Base-by-base conservation (phyloP, 2,797 vertebrate species). In the Notolepis coatsorum region DNA sequence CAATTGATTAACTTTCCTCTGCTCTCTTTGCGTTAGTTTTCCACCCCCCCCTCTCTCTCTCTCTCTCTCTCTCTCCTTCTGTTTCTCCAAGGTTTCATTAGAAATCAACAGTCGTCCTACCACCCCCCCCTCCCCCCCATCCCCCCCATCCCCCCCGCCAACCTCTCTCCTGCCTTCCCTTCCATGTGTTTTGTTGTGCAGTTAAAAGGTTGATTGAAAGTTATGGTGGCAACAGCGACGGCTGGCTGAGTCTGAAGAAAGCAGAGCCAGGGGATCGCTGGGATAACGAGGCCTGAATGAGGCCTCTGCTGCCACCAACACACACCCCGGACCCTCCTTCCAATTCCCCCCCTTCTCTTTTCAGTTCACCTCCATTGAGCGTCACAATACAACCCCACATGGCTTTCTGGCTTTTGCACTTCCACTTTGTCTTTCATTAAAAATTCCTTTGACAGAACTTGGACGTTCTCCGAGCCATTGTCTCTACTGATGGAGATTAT, bases 191-290 rank as follows among this genome's bases (percentile, higher is more conserved):
- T 90, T 68, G 80, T 84, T 90, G 85, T 85, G 79, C 82, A 91
- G 85, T 85, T 90, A 90, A 94, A 93, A 88, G 90, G 89, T 90
- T 91, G 91, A 94, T 93, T 93, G 91, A 94, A 93, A 91, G 89
- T 92, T 91, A 86, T 92, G 91, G 88, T 92, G 92, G 92, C 93
- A 93, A 90, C 85, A 89, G 89, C 76, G 84, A 91, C 89, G 93
- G 90, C 92, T 94, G 93, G 92, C 90, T 91, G 91, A 80, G 73
- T 81, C 84, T 77, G 70, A 90, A 87, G 90, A 93, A 92, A 94
- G 91, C 68, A 57, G 74, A 89, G 88, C 85, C 81, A 85, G 64
- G 69, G 78, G 68, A 87, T 81, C 82, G 82, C 92, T 88, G 90
- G 92, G 87, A 90, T 80, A 68, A 90, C 88, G 55, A 88, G 78